Percentiles rank a stretch among this genome's conserved stretches.
These are phyloP conservation scores for Aplochiton taeniatus DNA, from an alignment of 2,797 vertebrate genomes.

Conservation along the genomic window DNA sequence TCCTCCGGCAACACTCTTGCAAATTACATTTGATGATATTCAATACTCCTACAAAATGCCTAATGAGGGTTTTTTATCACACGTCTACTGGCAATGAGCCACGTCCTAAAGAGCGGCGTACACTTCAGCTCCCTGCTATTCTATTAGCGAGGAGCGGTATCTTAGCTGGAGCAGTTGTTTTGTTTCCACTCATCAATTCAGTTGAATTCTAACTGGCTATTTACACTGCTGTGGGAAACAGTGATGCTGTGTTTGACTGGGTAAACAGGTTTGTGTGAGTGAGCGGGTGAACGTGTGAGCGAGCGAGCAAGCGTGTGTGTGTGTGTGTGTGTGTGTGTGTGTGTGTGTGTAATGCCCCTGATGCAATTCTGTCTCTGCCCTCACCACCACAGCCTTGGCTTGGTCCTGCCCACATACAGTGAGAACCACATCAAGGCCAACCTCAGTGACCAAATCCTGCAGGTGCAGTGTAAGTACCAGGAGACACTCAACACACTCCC, in stretches of 20 bases:
- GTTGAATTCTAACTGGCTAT: neutral
- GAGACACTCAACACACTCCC: slow-evolving; percentile 52
- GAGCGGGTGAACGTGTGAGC: neutral
- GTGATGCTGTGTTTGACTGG: neutral
- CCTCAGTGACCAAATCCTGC: slow-evolving; percentile 99
- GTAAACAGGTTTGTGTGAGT: neutral
- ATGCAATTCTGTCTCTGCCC: slow-evolving; percentile 43
- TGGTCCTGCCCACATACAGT: slow-evolving; percentile 95
- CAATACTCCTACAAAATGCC: slow-evolving; percentile 40
- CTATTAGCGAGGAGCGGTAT: slow-evolving; percentile 24
- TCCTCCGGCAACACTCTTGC: slow-evolving; percentile 42
- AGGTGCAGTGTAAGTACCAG: slow-evolving; percentile 99
- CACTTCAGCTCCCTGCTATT: slow-evolving; percentile 19
- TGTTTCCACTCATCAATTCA: neutral
- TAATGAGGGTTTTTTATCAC: slow-evolving; percentile 41
- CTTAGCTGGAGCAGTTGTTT: neutral
- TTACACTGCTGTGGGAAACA: neutral
- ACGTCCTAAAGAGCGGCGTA: slow-evolving; percentile 19
- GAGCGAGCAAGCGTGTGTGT: neutral
- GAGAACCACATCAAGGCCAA: slow-evolving; percentile 98
- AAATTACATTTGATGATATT: slow-evolving; percentile 58
- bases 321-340: slow-evolving; percentile 21
- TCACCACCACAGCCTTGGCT: slow-evolving; percentile 82
- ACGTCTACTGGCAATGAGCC: slow-evolving; percentile 42
- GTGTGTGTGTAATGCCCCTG: slow-evolving; percentile 13